A percentile compares a stretch with the other conserved stretches of the same genome.
Conservation (phyloP, 2,113 vertebrate genomes). For the Archocentrus centrarchus region DNA sequence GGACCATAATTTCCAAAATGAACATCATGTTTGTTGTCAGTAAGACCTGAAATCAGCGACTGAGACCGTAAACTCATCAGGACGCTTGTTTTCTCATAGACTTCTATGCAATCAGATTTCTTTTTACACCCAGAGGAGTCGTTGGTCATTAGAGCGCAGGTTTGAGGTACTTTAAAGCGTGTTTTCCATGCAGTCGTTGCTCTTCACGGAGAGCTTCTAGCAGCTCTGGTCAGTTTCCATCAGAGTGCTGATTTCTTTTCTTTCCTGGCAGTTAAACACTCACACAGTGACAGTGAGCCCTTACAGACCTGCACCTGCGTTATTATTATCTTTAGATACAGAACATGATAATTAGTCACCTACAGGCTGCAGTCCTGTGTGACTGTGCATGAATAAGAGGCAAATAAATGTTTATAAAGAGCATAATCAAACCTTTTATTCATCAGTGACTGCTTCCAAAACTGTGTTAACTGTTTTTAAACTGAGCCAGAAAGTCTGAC, state of each 20-base stretch:
- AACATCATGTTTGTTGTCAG: background rate
- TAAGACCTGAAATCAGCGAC: background rate
- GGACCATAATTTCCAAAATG: background rate
- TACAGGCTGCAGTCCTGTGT: background rate
- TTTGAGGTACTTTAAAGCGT: background rate
- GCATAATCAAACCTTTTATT: background rate
- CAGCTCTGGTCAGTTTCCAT: background rate
- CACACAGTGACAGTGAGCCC: background rate
- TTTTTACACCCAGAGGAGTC: background rate
- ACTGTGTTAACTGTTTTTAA: background rate
- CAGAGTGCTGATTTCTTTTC: background rate
- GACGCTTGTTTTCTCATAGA: background rate
- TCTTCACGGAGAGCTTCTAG: background rate
- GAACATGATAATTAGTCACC: background rate
- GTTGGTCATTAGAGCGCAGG: background rate
- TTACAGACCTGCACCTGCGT: background rate
- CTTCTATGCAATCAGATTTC: background rate
- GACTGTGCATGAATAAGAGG: background rate
- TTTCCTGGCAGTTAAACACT: accelerated
- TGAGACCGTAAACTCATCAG: background rate
- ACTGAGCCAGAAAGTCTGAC: background rate
- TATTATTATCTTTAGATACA: background rate
- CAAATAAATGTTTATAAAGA: background rate
- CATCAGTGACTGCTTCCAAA: background rate
- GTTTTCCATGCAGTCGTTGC: background rate